A percentile compares a stretch with the other conserved stretches of the same genome.
Conservation (phyloP, 1,140 invertebrate species). For the Amyelois transitella region DNA sequence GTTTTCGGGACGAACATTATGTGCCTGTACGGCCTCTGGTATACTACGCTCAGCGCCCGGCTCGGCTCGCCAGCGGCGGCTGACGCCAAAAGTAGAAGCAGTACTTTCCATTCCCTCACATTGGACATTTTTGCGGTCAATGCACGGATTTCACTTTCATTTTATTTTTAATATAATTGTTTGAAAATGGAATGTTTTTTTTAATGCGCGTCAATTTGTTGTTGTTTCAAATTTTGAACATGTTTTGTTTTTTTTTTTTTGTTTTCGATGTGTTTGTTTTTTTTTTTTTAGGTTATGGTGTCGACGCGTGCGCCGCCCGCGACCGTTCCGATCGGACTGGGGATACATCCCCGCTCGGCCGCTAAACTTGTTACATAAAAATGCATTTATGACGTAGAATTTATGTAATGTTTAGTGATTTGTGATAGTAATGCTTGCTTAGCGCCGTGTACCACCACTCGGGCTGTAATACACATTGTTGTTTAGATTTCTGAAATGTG, state of each 20-base stretch:
- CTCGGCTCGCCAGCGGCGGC: conserved; percentile 48
- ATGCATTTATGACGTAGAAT: not conserved
- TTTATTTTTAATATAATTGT: conserved; percentile 27
- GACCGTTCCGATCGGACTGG: not conserved
- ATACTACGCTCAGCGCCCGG: conserved; percentile 51
- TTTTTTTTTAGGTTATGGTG: conserved; percentile 17
- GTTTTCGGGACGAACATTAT: conserved; percentile 60
- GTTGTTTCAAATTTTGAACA: conserved; percentile 11
- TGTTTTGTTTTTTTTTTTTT: conserved; percentile 19
- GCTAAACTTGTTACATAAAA: conserved; percentile 1
- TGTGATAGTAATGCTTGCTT: not conserved
- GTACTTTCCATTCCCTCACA: conserved; percentile 68
- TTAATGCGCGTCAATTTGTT: not conserved
- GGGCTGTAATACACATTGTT: not conserved
- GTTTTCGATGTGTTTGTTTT: conserved; percentile 24
- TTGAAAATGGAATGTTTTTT: conserved; percentile 7
- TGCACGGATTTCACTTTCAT: conserved; percentile 67
- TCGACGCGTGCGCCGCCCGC: not conserved
- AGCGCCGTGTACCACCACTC: not conserved
- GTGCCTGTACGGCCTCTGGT: conserved; percentile 39
- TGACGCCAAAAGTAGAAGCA: conserved; percentile 54
- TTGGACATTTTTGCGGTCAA: conserved; percentile 67
- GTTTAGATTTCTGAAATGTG: not conserved
- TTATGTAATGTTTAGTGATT: conserved; percentile 3
- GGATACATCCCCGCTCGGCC: not conserved